A percentile compares a stretch with the other conserved stretches of the same genome.
Conservation (phyloP, 2,113 vertebrate genomes). For the Microcebus lehilahytsara region DNA sequence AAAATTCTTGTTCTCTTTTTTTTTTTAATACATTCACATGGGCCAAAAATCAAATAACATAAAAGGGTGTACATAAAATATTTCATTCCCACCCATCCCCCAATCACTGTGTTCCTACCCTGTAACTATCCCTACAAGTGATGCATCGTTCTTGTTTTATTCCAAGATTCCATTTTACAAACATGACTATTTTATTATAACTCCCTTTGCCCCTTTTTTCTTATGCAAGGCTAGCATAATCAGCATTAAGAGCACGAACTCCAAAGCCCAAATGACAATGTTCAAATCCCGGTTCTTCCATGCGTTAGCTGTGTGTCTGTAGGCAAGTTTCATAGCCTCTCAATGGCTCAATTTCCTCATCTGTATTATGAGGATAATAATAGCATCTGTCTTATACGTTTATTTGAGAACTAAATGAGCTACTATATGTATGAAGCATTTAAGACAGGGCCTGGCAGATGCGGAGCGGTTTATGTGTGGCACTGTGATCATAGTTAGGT, state of each 20-base stretch:
- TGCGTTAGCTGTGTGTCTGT: neutral
- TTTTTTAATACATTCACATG: neutral
- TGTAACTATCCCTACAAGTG: neutral
- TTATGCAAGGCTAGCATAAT: neutral
- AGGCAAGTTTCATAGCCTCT: neutral
- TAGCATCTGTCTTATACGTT: neutral
- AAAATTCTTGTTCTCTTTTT: neutral
- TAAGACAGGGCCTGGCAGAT: neutral
- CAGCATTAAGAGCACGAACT: neutral
- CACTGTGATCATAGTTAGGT: neutral
- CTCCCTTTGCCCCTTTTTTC: neutral
- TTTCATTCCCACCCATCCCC: neutral
- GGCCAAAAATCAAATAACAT: neutral
- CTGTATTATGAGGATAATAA: neutral
- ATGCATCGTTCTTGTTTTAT: neutral
- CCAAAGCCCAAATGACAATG: neutral
- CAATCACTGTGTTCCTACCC: neutral
- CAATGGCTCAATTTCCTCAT: neutral
- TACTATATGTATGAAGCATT: neutral
- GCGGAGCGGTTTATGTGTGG: neutral
- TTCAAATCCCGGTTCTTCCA: neutral
- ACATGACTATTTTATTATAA: neutral
- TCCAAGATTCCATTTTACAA: neutral
- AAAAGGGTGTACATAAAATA: neutral
- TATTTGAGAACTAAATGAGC: neutral